Evolutionary conservation across 2,888 invertebrate species (phyloP), one percentile per base, ranked within the genome.

Genomic region (Scaptomyza cyrtandrae): DNA sequence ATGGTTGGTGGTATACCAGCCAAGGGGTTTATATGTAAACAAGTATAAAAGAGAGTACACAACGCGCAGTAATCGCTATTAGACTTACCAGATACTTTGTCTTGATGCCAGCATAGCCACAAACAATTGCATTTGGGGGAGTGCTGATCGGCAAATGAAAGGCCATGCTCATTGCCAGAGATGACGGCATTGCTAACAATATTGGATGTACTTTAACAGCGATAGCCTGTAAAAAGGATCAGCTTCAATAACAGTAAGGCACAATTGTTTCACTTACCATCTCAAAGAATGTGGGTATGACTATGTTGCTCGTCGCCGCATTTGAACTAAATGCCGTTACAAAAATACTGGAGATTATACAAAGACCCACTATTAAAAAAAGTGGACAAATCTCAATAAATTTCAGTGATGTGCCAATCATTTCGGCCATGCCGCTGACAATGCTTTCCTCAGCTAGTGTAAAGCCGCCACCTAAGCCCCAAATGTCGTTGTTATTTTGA

Each of bases 71-170:
- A 14, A 19, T 13, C 5, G 16, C 14, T 7, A 14, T 6, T 27
- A 7, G 41, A 14, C 58, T 90, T 79, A 96, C 95, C 94, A 97
- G 96, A 80, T 96, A 96, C 49, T 94, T 93, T 0, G 96, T 95
- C 71, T 94, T 94, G 92, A 97, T 96, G 77, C 95, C 94, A 0
- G 95, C 95, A 6, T 95, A 96, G 0, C 95, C 96, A 16, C 96
- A 96, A 0, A 96, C 97, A 65, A 98, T 97, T 1, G 98, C 98
- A 92, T 98, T 98, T 4, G 98, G 97, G 0, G 98, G 98, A 0
- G 98, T 98, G 24, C 98, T 98, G 6, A 98, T 98, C 0, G 98
- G 98, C 91, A 98, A 93, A 93, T 97, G 96, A 93, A 97, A 97
- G 1, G 96, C 97, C 93, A 97, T 97, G 43, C 97, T 97, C 88